These are phyloP conservation scores for Coenonympha glycerion DNA, from an alignment of 2,888 invertebrate genomes.

Conservation along the genomic window DNA sequence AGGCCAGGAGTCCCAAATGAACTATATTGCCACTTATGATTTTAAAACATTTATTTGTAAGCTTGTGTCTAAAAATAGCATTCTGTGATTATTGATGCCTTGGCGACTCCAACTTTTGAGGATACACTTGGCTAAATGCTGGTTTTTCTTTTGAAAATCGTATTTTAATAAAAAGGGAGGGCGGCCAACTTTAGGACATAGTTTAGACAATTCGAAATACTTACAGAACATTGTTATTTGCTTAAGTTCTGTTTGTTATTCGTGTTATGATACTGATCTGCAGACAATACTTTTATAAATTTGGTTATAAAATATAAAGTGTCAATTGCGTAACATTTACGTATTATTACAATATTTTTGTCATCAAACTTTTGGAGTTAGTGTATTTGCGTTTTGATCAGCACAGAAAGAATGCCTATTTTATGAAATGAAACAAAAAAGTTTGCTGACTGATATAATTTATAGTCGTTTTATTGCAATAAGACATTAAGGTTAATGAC, in stretches of 20 bases:
- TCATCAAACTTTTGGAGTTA: neutral
- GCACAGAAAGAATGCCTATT: too few relatives aligned
- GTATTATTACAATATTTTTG: neutral
- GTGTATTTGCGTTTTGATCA: too few relatives aligned
- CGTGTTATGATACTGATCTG: neutral
- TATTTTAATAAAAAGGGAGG: conserved; percentile 24
- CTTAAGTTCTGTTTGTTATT: conserved; percentile 1
- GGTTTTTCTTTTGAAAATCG: conserved; percentile 37
- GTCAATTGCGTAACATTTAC: neutral
- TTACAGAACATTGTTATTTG: conserved; percentile 24
- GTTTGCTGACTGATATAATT: conserved; percentile 3
- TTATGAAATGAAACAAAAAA: too few relatives aligned
- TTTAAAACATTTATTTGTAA: conserved; percentile 21
- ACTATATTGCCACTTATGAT: conserved; percentile 28
- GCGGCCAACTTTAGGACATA: conserved; percentile 37
- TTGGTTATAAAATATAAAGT: neutral
- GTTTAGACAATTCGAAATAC: conserved; percentile 26
- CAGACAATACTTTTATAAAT: neutral
- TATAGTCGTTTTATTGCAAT: neutral
- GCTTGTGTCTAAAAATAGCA: conserved; percentile 44
- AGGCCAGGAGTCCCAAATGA: too few relatives aligned
- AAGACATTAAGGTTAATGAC: neutral
- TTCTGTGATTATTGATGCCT: conserved; percentile 65
- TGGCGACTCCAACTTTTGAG: conserved; percentile 52
- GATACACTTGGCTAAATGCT: conserved; percentile 44